Evolutionary conservation across 2,888 invertebrate species (phyloP), one percentile per base, ranked within the genome.

Genomic region (Aphodius granarius): DNA sequence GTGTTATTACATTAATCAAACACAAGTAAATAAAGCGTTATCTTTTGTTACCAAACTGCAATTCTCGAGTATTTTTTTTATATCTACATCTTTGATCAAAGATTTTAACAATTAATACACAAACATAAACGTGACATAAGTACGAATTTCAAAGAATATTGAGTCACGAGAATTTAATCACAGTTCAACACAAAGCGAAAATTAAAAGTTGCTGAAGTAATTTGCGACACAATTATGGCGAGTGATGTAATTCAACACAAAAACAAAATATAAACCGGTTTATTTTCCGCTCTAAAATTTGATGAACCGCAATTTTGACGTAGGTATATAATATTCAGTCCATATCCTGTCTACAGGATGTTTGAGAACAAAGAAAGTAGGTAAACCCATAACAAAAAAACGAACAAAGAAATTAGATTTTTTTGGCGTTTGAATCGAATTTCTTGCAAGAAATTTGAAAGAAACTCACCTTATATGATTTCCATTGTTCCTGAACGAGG

Each of bases 401-500:
- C 43, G 43, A 43, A 43, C 43, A 43, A 43, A 43, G 43, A 43
- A 3, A 43, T 6, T 13, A 66, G 43, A 43, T 43, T 13, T 43
- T 1, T 43, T 43, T 9, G 66, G 62, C 66, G 68, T 65, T 68
- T 63, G 23, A 62, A 66, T 63, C 13, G 62, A 66, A 0, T 3
- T 6, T 68, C 9, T 68, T 68, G 65, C 63, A 75, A 72, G 66
- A 23, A 66, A 73, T n/a, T 21, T 3, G 21, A 6, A 9, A 43
- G 1, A 74, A 65, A 81, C 82, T 81, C 78, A 88, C 88, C 87
- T 88, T 88, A 83, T 85, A 88, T 23, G 86, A 76, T 63, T 79
- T 79, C 88, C 88, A 88, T 86, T 88, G 84, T 85, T 87, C 88
- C 75, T 85, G 82, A 13, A 95, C 89, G 78, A 95, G 89, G 82